phyloP scores from a whole-genome alignment of 2,888 invertebrate species.

The Rhagonycha lutea region DNA sequence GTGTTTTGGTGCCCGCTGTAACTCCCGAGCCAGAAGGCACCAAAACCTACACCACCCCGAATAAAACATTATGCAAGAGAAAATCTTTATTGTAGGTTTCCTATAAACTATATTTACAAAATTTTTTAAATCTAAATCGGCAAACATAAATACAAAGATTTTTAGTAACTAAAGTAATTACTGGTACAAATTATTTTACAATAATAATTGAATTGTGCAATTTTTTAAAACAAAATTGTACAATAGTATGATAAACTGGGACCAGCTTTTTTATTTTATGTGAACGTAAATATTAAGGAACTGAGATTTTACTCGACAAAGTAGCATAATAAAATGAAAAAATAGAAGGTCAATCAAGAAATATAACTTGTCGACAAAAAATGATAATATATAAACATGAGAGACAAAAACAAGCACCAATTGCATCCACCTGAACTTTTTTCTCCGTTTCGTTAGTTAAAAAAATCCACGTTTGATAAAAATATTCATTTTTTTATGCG shows the following conservation, averaged over 20 bases:
- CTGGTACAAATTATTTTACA: background rate
- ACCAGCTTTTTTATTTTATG: background rate
- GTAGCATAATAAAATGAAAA: background rate
- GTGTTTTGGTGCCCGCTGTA: constrained; percentile 58
- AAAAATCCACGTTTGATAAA: background rate
- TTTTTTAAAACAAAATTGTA: constrained; percentile 4
- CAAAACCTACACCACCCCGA: constrained; percentile 61
- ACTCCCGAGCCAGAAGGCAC: constrained; percentile 59
- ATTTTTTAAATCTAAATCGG: constrained; percentile 11
- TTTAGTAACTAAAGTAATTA: background rate
- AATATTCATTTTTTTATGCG: background rate
- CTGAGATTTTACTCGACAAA: background rate
- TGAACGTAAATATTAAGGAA: background rate
- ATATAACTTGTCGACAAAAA: background rate
- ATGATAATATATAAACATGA: background rate
- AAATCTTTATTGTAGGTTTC: constrained; percentile 52
- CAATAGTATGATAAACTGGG: background rate
- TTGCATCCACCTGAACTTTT: background rate
- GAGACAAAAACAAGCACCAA: background rate
- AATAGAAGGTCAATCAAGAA: background rate
- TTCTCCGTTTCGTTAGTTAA: background rate
- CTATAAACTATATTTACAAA: constrained; percentile 39
- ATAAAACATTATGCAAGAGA: constrained; percentile 57
- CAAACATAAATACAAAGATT: background rate
- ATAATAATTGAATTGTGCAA: background rate